Evolutionary conservation across 1,140 invertebrate species (phyloP).

Genomic region (Helicorthomorpha holstii): DNA sequence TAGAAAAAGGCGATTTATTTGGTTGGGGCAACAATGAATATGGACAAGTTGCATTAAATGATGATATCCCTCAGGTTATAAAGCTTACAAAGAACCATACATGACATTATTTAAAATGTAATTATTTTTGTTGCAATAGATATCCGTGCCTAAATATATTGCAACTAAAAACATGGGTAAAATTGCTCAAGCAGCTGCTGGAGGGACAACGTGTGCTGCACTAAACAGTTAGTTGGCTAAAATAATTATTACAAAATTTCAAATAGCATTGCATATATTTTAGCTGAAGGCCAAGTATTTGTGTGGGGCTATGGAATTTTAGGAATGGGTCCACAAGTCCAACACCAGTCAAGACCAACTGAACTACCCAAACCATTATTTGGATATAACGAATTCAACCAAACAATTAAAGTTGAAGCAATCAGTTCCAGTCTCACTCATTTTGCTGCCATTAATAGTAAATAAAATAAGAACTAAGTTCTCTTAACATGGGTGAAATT

Average conservation of each 20-base stretch:
- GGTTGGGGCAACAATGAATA: slow-evolving; percentile 97
- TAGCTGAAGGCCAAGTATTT: slow-evolving; percentile 64
- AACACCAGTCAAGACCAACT: slow-evolving; percentile 42
- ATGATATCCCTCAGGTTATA: too few relatives aligned
- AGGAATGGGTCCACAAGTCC: slow-evolving; percentile 63
- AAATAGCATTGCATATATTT: slow-evolving; percentile 3
- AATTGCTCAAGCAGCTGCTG: slow-evolving; percentile 62
- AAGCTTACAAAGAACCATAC: not conserved
- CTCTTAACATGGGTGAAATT: not conserved
- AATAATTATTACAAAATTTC: not conserved
- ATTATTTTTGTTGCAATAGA: slow-evolving; percentile 19
- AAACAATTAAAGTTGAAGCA: slow-evolving; percentile 41
- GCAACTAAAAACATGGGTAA: slow-evolving; percentile 45
- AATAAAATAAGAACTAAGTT: not conserved
- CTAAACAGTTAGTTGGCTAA: slow-evolving; percentile 47
- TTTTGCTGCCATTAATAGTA: slow-evolving; percentile 52
- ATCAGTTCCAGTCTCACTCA: slow-evolving; percentile 57
- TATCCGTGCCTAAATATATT: slow-evolving; percentile 46
- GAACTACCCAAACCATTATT: slow-evolving; percentile 61
- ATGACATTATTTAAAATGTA: not conserved
- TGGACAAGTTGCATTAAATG: too few relatives aligned
- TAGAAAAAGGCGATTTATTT: slow-evolving; percentile 81
- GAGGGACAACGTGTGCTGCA: slow-evolving; percentile 69
- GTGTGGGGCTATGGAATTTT: slow-evolving; percentile 87
- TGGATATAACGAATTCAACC: slow-evolving; percentile 63